Conservation (phyloP, 2,113 vertebrate species). For the Channa argus region DNA sequence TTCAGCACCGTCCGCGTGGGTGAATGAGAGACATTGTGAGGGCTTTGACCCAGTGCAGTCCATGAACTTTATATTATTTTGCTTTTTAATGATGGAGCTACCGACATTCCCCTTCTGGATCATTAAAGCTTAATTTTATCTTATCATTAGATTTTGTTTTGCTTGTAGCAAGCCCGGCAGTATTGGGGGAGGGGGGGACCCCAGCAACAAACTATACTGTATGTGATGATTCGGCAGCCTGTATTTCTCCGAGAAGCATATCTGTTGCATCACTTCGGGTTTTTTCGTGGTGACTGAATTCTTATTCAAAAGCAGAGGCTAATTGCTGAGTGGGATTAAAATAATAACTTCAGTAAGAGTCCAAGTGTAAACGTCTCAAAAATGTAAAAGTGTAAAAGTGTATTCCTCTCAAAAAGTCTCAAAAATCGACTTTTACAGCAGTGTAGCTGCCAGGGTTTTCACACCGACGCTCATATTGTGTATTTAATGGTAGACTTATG, state of each 20-base stretch:
- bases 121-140: constrained; percentile 49
- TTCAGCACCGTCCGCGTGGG: background rate
- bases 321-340: constrained; percentile 55
- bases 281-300: constrained; percentile 53
- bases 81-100: constrained; percentile 55
- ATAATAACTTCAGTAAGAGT: constrained; percentile 43
- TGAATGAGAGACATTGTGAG: background rate
- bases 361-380: constrained; percentile 11
- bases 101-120: constrained; percentile 52
- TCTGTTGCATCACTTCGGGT: constrained; percentile 71
- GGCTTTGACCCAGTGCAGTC: constrained; percentile 11
- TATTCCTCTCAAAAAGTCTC: no score
- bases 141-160: constrained; percentile 48
- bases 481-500: constrained; percentile 7
- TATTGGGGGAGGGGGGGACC: constrained; percentile 26
- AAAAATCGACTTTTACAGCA: constrained; percentile 1
- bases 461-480: constrained; percentile 16
- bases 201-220: constrained; percentile 21
- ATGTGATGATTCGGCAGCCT: constrained; percentile 47
- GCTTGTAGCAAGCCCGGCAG: constrained; percentile 48
- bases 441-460: constrained; percentile 24
- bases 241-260: constrained; percentile 55
- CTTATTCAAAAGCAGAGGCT: constrained; percentile 31
- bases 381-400: no score
- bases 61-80: constrained; percentile 9